Percentiles rank a stretch among this genome's conserved stretches.
Conservation (phyloP, 2,113 vertebrate species). For the Lonchura striata region DNA sequence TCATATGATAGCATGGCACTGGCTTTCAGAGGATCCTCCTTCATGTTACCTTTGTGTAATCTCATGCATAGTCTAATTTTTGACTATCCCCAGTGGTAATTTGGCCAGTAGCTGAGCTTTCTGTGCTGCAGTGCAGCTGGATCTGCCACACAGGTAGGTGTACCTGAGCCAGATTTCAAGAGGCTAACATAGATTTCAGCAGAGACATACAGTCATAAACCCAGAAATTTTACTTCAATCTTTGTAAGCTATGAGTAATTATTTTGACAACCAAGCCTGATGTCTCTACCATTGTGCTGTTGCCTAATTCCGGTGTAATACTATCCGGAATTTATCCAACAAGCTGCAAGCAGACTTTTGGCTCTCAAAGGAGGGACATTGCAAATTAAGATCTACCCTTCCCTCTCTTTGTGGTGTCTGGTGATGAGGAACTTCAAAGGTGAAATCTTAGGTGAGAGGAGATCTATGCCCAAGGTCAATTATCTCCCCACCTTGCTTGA, state of each 20-base stretch:
- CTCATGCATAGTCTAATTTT: conserved; percentile 30
- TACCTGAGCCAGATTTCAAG: not conserved
- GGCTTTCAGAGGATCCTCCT: conserved; percentile 17
- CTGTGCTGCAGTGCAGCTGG: not conserved
- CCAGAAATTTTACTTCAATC: not conserved
- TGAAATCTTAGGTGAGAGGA: not conserved
- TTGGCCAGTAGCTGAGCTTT: not conserved
- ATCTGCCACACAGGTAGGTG: not conserved
- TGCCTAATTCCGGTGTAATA: not conserved
- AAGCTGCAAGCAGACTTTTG: not conserved
- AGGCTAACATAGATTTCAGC: not conserved
- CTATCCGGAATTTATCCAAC: not conserved
- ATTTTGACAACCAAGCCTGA: not conserved
- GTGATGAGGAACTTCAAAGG: not conserved
- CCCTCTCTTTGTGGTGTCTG: not conserved
- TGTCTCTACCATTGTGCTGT: not conserved
- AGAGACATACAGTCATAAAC: not conserved
- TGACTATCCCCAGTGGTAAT: conserved; percentile 9
- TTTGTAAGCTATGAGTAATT: not conserved
- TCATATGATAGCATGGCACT: not conserved
- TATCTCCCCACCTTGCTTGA: not conserved
- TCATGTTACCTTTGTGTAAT: not conserved
- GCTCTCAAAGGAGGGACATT: not conserved
- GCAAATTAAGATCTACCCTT: not conserved
- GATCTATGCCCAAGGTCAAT: not conserved